phyloP scores from a whole-genome alignment of 2,888 invertebrate genomes.

The Drosophila greeni region DNA sequence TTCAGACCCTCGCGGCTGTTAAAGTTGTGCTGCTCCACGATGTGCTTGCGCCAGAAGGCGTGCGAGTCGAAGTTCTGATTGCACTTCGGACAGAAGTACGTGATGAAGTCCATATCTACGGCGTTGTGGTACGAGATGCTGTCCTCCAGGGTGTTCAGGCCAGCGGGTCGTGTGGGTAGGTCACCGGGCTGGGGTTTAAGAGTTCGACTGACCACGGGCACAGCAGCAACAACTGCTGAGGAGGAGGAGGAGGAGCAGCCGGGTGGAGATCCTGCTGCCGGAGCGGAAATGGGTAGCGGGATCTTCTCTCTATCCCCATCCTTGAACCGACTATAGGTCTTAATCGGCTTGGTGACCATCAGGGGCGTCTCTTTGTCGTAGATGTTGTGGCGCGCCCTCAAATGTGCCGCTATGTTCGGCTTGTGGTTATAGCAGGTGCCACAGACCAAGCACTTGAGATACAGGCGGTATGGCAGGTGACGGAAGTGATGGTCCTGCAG shows the following conservation, averaged over 20 bases:
- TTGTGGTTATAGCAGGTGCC: conserved; percentile 76
- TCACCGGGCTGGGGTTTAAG: conserved; percentile 47
- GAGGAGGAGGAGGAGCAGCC: conserved; percentile 39
- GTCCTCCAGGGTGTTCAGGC: conserved; percentile 73
- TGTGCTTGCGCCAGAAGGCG: conserved; percentile 76
- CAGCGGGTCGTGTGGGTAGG: conserved; percentile 60
- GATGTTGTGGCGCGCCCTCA: conserved; percentile 73
- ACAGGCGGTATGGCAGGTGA: conserved; percentile 71
- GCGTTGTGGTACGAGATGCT: conserved; percentile 75
- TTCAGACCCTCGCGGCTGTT: conserved; percentile 73
- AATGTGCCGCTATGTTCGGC: conserved; percentile 74
- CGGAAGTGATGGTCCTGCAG: conserved; percentile 76
- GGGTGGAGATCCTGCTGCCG: conserved; percentile 5
- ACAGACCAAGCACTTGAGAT: conserved; percentile 72
- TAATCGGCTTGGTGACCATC: conserved; percentile 39
- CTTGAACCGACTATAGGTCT: conserved; percentile 31
- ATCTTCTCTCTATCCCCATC: conserved; percentile 31
- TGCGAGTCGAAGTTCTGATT: conserved; percentile 73
- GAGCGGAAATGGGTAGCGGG: neutral
- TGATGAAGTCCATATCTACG: conserved; percentile 74
- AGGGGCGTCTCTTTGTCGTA: conserved; percentile 51
- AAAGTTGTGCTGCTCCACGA: conserved; percentile 73
- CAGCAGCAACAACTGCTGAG: neutral
- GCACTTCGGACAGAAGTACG: conserved; percentile 73
- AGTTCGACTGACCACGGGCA: conserved; percentile 33